Evolutionary conservation across 2,888 invertebrate species (phyloP).

Genomic region (Diaperis boleti): DNA sequence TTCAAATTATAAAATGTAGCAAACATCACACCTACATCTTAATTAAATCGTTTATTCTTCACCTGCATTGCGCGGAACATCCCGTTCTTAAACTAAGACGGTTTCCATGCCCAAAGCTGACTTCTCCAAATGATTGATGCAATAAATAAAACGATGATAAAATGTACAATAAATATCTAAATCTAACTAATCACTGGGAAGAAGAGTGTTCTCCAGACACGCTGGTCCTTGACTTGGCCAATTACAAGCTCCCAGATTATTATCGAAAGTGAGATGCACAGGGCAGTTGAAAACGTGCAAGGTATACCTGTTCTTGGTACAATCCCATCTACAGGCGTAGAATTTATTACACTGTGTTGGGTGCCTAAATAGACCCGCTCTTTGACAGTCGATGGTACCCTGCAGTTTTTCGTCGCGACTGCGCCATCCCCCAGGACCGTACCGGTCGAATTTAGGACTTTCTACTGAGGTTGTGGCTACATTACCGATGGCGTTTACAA

Average conservation of each 20-base stretch:
- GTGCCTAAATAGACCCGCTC: conserved; percentile 76
- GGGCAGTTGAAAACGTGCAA: conserved; percentile 84
- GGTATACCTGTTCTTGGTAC: conserved; percentile 80
- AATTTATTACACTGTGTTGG: conserved; percentile 86
- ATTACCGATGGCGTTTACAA: conserved; percentile 5
- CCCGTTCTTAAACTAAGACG: background rate
- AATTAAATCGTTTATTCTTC: too few species aligned
- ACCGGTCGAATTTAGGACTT: conserved; percentile 68
- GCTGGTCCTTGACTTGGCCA: conserved; percentile 86
- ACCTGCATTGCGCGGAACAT: too few species aligned
- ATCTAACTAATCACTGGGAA: conserved; percentile 58
- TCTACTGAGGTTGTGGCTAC: background rate
- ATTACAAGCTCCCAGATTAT: conserved; percentile 81
- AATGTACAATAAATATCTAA: conserved; percentile 45
- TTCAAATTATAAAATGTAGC: too few species aligned
- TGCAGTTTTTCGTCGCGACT: conserved; percentile 72
- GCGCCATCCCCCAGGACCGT: conserved; percentile 74
- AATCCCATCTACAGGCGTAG: conserved; percentile 86
- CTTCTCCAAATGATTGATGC: conserved; percentile 33
- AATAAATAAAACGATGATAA: conserved; percentile 44
- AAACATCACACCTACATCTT: too few species aligned
- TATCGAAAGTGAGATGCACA: conserved; percentile 82
- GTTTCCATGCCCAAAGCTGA: conserved; percentile 23
- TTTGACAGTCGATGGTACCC: conserved; percentile 73
- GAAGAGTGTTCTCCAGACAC: conserved; percentile 76